Evolutionary conservation across 2,797 vertebrate genomes (phyloP), one percentile per base, ranked within the genome.

Genomic region (Alfaro cultratus): DNA sequence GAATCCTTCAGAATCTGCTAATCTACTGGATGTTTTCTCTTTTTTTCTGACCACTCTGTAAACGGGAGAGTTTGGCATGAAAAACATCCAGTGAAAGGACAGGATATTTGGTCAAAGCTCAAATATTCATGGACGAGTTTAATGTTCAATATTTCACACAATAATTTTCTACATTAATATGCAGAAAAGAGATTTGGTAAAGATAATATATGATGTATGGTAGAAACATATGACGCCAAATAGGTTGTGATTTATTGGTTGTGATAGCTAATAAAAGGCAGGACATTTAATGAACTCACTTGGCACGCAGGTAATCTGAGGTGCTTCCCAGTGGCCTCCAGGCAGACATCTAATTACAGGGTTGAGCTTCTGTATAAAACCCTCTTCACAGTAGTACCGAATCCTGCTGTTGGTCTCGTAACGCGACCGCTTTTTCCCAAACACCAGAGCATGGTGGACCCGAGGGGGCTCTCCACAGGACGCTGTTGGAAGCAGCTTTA

Each of bases 321-420:
- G 97, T 0, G 89, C 87, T 67, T 98, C 97, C 98, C 98, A 99
- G 0, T 29, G 94, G 26, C 98, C 98, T 0, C 96, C 93, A 2
- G 96, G 91, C 78, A 93, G 95, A 87, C 98, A 99, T 29, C 86
- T 96, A 88, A 97, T 91, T 55, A 97, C 5, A 0, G 98, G 98
- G 13, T 96, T 96, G 83, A 96, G 96, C 51, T 94, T 96, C 83
- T 97, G 98, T 55, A 88, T 2, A 60, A 97, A 97, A 0, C 97
- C 97, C 0, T 92, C 94, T 1, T 81, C 93, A 73, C 98, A 99
- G 78, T 89, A 96, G 86, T 97, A 99, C 4, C 97, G 96, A 2
- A 97, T 83, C 51, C 91, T 92, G 1, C 96, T 92, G 77, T 96
- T 93, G 45, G 96, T 95, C 88, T 97, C 96, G 1, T 98, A 97